These are phyloP conservation scores for Ptychodera flava DNA, from an alignment of 35 echinoderm and acorn worm species.

Conservation along the genomic window DNA sequence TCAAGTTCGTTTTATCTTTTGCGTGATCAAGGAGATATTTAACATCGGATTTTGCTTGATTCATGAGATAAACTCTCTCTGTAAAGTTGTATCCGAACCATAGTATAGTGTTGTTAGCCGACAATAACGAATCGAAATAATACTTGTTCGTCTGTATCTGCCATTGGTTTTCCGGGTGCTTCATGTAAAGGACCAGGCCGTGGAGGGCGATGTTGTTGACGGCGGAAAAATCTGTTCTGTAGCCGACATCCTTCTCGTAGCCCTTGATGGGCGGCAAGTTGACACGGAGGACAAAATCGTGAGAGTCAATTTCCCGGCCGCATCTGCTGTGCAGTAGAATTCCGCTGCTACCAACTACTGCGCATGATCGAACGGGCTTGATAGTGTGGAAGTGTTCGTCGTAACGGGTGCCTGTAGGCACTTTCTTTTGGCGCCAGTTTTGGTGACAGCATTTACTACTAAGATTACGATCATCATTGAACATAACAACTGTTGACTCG, in stretches of 20 bases:
- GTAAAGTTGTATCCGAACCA: not conserved
- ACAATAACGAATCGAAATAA: not conserved
- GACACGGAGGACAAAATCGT: constrained; percentile 42
- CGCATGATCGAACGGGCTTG: not conserved
- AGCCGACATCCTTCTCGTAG: constrained; percentile 26
- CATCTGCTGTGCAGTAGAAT: constrained; percentile 45
- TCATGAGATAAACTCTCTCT: not conserved
- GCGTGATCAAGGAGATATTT: not conserved
- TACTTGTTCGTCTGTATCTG: too few species aligned
- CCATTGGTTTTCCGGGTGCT: not conserved
- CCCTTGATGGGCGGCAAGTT: constrained; percentile 17
- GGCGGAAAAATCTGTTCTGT: constrained; percentile 24
- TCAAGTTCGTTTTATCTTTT: not conserved
- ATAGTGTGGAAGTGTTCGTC: not conserved
- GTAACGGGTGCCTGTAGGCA: not conserved
- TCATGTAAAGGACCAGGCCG: not conserved
- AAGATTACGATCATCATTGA: too few species aligned
- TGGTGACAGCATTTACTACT: not conserved
- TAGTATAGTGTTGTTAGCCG: not conserved
- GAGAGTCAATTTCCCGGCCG: constrained; percentile 37
- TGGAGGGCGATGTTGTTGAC: constrained; percentile 1
- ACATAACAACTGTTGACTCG: too few species aligned
- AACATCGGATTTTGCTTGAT: not conserved
- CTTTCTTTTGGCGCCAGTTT: not conserved
- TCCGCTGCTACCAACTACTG: constrained; percentile 41